Evolutionary conservation across 1,140 invertebrate genomes (phyloP), one percentile per base, ranked within the genome.

Genomic region (Eumaeus atala): DNA sequence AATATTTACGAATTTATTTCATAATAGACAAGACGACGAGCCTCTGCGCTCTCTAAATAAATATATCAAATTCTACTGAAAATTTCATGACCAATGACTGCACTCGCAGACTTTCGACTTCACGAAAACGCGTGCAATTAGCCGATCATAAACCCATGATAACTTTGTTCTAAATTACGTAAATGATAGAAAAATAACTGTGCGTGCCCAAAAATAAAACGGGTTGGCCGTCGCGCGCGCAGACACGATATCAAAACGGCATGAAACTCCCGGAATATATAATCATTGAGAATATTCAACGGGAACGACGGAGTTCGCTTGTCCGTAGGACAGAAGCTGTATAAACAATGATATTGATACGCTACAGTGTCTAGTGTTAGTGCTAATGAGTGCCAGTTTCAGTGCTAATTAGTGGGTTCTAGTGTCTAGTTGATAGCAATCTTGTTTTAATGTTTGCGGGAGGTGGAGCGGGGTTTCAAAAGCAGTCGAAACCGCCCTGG

Each of bases 401-500:
- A 28, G 21, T 28, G 21, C 21, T 28, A 28, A 28, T 28, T 28
- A 9, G 35, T 12, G 40, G 14, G 7, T 33, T 42, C 16, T 35
- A 9, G 40, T 44, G 51, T 42, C 8, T 28, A 11, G 28, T 21
- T 44, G 37, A 10, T 37, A 14, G 34, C 8, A 35, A 50, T 12
- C 11, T 38, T 28, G 14, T 42, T 21, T 42, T 42, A 60, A 83
- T 83, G 79, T 80, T 83, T 51, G 81, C 81, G 52, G 79, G 79
- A 1, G 79, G 81, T 10, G 81, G 79, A 18, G 79, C 81, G 7
- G 81, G 79, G 5, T 85, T 83, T 49, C 81, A 85, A 50, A 85
- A 83, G 54, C 77, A 81, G 59, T 81, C 81, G 5, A 85, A 85
- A 51, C 82, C 82, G n/a, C 82, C 82, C 8, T 83, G 82, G 79